Evolutionary conservation across 2,888 invertebrate genomes (phyloP).

Genomic region (Oscheius sp.): DNA sequence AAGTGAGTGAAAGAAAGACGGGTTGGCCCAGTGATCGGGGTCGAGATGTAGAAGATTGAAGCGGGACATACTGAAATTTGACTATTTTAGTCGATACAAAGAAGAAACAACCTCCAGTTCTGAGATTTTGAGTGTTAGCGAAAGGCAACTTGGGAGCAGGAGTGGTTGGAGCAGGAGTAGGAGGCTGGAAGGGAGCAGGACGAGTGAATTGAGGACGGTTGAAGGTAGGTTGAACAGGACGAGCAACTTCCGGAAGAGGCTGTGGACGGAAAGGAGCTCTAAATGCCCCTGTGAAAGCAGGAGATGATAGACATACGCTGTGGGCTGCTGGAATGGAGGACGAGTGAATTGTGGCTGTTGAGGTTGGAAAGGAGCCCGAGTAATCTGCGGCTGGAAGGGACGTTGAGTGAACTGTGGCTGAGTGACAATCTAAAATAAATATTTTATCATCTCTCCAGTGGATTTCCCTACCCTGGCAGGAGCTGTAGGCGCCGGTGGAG

Average conservation of each 20-base stretch:
- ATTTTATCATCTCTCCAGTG: not conserved
- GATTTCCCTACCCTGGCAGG: slow-evolving; percentile 2
- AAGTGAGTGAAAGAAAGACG: slow-evolving; percentile 71
- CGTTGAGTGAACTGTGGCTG: slow-evolving; percentile 31
- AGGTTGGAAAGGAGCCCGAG: slow-evolving; percentile 31
- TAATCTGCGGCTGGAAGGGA: slow-evolving; percentile 34
- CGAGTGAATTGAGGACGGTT: slow-evolving; percentile 30
- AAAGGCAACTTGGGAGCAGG: slow-evolving; percentile 52
- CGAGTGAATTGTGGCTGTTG: slow-evolving; percentile 5
- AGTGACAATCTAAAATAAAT: slow-evolving; percentile 10
- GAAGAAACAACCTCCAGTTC: slow-evolving; percentile 47
- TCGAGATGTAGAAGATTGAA: slow-evolving; percentile 70
- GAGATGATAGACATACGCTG: not conserved
- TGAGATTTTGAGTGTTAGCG: slow-evolving; percentile 49
- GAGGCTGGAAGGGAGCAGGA: slow-evolving; percentile 43
- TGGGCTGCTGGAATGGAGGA: not conserved
- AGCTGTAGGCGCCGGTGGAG: slow-evolving; percentile 4
- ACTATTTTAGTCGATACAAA: not conserved
- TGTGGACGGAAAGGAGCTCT: slow-evolving; percentile 35
- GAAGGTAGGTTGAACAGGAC: slow-evolving; percentile 12
- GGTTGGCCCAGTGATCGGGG: slow-evolving; percentile 63
- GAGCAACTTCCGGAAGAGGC: not conserved
- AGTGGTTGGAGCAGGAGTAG: slow-evolving; percentile 51
- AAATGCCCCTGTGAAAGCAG: not conserved
- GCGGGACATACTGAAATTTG: slow-evolving; percentile 61